Evolutionary conservation across 1,140 invertebrate genomes (phyloP).

Genomic region (Listronotus oregonensis): DNA sequence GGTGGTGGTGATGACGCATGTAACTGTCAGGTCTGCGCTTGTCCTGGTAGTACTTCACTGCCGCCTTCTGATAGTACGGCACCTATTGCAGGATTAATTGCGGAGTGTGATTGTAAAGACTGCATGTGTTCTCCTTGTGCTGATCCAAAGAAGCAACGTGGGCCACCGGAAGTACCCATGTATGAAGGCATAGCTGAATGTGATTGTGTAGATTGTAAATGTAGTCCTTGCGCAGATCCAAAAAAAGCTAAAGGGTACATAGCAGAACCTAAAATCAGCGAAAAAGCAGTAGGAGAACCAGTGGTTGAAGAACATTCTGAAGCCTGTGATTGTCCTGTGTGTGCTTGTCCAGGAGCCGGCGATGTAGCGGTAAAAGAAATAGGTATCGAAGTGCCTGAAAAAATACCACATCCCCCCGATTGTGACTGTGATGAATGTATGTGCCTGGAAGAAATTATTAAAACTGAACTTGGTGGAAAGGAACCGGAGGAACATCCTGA

Average conservation of each 20-base stretch:
- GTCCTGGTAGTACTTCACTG: conserved; percentile 15
- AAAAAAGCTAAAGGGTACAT: conserved; percentile 10
- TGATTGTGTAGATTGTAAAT: conserved; percentile 37
- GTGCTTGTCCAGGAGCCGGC: conserved; percentile 14
- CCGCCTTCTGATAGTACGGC: neutral
- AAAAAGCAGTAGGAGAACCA: neutral
- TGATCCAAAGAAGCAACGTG: conserved; percentile 8
- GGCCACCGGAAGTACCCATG: neutral
- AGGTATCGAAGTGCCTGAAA: conserved; percentile 12
- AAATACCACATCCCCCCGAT: conserved; percentile 29
- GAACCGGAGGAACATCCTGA: conserved; percentile 5
- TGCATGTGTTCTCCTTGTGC: conserved; percentile 28
- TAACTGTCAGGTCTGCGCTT: conserved; percentile 25
- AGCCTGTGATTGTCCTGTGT: conserved; percentile 19
- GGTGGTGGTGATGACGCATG: conserved; percentile 17
- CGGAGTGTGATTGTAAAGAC: conserved; percentile 17
- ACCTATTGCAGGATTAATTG: neutral
- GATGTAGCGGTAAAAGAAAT: conserved; percentile 3
- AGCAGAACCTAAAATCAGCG: neutral
- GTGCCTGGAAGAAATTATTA: conserved; percentile 25
- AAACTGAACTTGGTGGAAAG: conserved; percentile 9
- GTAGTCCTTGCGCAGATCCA: conserved; percentile 35
- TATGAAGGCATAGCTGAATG: conserved; percentile 16
- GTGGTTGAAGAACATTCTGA: neutral
- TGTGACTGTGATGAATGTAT: conserved; percentile 33